A percentile compares a stretch with the other conserved stretches of the same genome.
Conservation (phyloP, 2,888 invertebrate genomes). For the Dicroscelio sp. region DNA sequence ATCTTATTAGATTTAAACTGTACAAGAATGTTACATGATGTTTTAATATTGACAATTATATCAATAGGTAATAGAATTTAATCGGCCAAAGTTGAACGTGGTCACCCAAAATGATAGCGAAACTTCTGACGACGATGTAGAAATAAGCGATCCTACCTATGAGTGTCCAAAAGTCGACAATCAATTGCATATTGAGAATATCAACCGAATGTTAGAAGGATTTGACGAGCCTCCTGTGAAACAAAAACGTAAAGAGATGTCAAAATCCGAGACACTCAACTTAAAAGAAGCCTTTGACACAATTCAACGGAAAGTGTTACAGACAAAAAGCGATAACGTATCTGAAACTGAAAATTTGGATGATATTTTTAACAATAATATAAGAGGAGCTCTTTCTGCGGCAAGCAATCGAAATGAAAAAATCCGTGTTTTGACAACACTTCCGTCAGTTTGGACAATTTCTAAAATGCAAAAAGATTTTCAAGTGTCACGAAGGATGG, state of each 20-base stretch:
- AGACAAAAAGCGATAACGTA: background rate
- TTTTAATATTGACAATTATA: too few species aligned
- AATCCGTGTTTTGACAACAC: conserved; percentile 40
- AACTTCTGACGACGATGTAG: too few species aligned
- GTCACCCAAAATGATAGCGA: too few species aligned
- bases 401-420: conserved; percentile 1
- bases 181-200: background rate
- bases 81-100: too few species aligned
- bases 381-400: background rate
- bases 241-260: background rate
- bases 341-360: background rate
- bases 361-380: background rate
- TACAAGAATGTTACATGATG: too few species aligned
- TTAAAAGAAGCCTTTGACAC: background rate
- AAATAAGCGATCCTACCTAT: background rate
- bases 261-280: background rate
- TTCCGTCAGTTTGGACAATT: conserved; percentile 1
- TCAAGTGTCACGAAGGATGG: conserved; percentile 23
- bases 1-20: too few species aligned
- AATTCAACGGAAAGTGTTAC: background rate
- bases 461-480: conserved; percentile 17
- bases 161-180: background rate
- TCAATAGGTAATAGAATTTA: too few species aligned
- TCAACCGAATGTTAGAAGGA: background rate
- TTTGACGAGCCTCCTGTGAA: background rate